Conservation (phyloP, 2,888 invertebrate genomes). For the Steinernema scapterisci region DNA sequence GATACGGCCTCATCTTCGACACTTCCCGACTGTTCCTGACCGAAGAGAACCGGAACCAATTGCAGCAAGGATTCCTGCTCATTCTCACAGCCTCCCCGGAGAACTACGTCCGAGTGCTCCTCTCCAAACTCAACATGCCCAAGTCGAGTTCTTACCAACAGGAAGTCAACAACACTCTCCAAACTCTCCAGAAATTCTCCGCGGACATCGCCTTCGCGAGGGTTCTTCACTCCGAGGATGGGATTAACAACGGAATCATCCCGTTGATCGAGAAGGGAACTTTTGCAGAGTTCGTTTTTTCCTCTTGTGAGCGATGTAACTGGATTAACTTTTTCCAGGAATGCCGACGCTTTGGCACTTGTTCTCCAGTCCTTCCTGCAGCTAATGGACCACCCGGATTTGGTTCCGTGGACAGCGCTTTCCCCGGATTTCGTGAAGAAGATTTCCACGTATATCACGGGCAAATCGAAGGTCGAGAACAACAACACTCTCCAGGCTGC, state of each 20-base stretch:
- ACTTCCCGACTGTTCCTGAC: conserved; percentile 49
- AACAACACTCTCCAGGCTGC: conserved; percentile 42
- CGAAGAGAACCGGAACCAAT: conserved; percentile 39
- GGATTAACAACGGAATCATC: conserved; percentile 37
- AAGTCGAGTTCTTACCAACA: conserved; percentile 30
- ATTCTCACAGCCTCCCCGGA: conserved; percentile 54
- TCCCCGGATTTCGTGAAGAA: conserved; percentile 41
- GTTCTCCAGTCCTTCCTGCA: conserved; percentile 39
- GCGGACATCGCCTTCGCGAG: conserved; percentile 40
- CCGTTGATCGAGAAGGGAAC: conserved; percentile 39
- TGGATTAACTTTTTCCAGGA: conserved; percentile 30
- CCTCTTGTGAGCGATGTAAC: not conserved
- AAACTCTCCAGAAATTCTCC: conserved; percentile 38
- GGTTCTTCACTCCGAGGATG: conserved; percentile 34
- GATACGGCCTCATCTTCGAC: conserved; percentile 47
- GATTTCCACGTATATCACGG: conserved; percentile 43
- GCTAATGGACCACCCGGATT: conserved; percentile 39
- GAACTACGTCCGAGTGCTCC: conserved; percentile 41
- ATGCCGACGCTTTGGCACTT: conserved; percentile 25
- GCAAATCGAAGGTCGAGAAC: conserved; percentile 46
- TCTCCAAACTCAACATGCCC: conserved; percentile 31
- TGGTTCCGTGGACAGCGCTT: conserved; percentile 38
- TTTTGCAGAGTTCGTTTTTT: conserved; percentile 37
- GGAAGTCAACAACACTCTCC: conserved; percentile 33
- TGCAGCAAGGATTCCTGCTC: conserved; percentile 55